A percentile compares a stretch with the other conserved stretches of the same genome.
phyloP scores from a whole-genome alignment of 2,113 vertebrate genomes.

The Etia nguti region DNA sequence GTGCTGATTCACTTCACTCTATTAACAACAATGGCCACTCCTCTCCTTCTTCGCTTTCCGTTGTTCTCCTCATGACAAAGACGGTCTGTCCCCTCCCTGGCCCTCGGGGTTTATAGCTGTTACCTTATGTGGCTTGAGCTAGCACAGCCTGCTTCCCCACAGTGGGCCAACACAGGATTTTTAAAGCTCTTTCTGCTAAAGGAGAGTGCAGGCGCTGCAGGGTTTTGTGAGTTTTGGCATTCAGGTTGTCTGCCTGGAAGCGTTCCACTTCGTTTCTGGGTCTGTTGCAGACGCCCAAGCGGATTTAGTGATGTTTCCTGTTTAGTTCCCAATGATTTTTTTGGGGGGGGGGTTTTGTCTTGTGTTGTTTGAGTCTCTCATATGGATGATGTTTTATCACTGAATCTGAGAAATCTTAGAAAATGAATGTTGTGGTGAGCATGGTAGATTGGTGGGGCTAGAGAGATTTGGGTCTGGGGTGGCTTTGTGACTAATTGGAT shows the following conservation, averaged over 20 bases:
- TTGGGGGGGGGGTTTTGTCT: neutral
- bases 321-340: constrained; percentile 20
- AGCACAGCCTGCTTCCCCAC: neutral
- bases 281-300: constrained; percentile 23
- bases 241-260: constrained; percentile 34
- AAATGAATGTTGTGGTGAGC: constrained; percentile 6
- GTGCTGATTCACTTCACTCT: constrained; percentile 45
- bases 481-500: constrained; percentile 45
- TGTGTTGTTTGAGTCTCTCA: constrained; percentile 4
- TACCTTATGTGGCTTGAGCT: constrained; percentile 49
- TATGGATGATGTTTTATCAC: constrained; percentile 8
- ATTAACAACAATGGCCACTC: constrained; percentile 49
- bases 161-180: constrained; percentile 23
- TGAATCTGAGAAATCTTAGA: neutral
- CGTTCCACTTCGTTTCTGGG: constrained; percentile 30
- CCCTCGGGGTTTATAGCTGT: constrained; percentile 15
- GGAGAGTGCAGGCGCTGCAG: neutral
- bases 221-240: constrained; percentile 48
- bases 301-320: constrained; percentile 45
- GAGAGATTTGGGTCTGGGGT: constrained; percentile 1
- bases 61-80: constrained; percentile 49
- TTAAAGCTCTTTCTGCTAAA: constrained; percentile 49
- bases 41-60: neutral
- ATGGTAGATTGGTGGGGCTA: neutral
- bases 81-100: constrained; percentile 34